phyloP scores from a whole-genome alignment of 2,113 vertebrate species.

The Eublepharis macularius region DNA sequence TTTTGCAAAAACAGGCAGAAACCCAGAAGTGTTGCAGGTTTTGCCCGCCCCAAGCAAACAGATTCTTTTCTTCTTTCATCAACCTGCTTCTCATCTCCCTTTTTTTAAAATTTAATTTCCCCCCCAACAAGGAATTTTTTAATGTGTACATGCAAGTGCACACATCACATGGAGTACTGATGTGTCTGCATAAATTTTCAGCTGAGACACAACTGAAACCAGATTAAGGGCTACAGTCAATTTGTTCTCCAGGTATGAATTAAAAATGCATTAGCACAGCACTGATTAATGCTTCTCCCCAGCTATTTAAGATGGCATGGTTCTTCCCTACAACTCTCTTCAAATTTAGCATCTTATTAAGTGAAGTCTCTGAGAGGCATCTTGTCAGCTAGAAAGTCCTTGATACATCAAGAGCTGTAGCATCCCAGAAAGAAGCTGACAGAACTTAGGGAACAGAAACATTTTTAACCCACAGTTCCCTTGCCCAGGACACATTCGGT shows the following conservation, averaged over 20 bases:
- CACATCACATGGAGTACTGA: neutral
- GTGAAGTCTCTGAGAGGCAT: conserved; percentile 39
- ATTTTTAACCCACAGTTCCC: conserved; percentile 25
- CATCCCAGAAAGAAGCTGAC: neutral
- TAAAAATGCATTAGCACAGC: conserved; percentile 31
- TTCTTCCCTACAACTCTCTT: conserved; percentile 34
- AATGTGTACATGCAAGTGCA: neutral
- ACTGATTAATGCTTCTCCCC: conserved; percentile 26
- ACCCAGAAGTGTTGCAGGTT: neutral
- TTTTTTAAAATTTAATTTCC: neutral
- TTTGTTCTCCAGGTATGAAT: conserved; percentile 42
- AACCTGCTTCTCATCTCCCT: neutral
- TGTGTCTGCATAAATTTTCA: neutral
- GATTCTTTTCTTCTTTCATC: neutral
- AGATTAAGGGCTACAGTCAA: conserved; percentile 17
- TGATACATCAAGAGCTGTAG: conserved; percentile 20
- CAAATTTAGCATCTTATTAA: conserved; percentile 39
- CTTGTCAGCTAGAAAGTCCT: conserved; percentile 30
- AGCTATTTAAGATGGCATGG: conserved; percentile 30
- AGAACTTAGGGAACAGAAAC: conserved; percentile 7
- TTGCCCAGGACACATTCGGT: conserved; percentile 1
- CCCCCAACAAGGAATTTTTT: neutral
- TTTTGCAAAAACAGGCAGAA: conserved; percentile 30
- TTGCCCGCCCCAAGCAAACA: neutral
- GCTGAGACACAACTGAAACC: neutral